A percentile compares a stretch with the other conserved stretches of the same genome.
phyloP scores from a whole-genome alignment of 1,140 invertebrate genomes.

The Caenorhabditis remanei region DNA sequence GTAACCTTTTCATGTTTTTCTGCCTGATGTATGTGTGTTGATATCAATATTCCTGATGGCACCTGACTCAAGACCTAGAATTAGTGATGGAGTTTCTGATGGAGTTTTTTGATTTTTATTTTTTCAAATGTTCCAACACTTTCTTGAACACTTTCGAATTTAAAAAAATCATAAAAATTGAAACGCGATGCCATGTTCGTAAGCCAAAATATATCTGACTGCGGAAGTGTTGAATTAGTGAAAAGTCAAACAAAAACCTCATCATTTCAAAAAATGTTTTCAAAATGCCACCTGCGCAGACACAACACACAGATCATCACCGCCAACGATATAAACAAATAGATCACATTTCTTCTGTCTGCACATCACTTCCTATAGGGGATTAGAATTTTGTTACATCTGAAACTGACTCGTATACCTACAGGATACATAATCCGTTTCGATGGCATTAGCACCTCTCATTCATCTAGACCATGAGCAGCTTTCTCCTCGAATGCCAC shows the following conservation, averaged over 20 bases:
- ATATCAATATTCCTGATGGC: too few relatives aligned
- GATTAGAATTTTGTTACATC: constrained; percentile 6
- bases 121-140: too few relatives aligned
- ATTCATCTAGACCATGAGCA: too few relatives aligned
- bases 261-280: neutral
- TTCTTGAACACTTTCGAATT: too few relatives aligned
- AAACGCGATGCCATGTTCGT: too few relatives aligned
- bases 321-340: neutral
- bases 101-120: too few relatives aligned
- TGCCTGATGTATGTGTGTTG: neutral
- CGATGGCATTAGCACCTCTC: neutral
- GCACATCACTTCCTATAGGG: neutral
- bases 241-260: neutral
- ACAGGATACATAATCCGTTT: neutral
- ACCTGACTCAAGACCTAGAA: too few relatives aligned
- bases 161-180: too few relatives aligned
- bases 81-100: too few relatives aligned
- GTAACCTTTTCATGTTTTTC: neutral
- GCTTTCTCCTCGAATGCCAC: neutral
- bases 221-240: neutral
- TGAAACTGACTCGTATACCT: neutral
- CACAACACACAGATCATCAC: constrained; percentile 3
- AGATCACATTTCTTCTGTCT: constrained; percentile 31
- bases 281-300: neutral
- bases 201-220: too few relatives aligned